phyloP scores from a whole-genome alignment of 2,113 vertebrate genomes.

The Centropus unirufus region DNA sequence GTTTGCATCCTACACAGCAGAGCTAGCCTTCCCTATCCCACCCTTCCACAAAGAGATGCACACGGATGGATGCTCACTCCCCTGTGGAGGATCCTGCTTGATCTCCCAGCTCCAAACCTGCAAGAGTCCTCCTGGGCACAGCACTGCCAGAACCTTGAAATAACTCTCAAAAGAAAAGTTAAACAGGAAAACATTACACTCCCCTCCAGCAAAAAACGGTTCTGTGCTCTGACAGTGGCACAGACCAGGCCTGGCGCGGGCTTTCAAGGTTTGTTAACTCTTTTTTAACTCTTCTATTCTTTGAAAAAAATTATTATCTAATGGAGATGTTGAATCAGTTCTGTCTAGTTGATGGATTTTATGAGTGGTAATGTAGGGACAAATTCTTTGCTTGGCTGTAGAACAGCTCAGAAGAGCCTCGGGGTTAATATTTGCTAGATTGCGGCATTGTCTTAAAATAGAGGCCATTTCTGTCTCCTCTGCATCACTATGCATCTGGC shows the following conservation, averaged over 20 bases:
- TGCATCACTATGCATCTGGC: slow-evolving; percentile 42
- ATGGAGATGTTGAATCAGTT: background rate
- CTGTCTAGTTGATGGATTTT: background rate
- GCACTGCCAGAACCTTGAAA: slow-evolving; percentile 53
- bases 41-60: slow-evolving; percentile 45
- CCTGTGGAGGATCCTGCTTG: slow-evolving; percentile 48
- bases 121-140: slow-evolving; percentile 49
- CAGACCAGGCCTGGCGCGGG: slow-evolving; percentile 40
- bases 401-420: background rate
- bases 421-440: background rate
- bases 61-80: slow-evolving; percentile 36
- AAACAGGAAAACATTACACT: slow-evolving; percentile 62
- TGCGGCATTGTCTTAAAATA: slow-evolving; percentile 1
- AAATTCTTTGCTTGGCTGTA: background rate
- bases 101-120: slow-evolving; percentile 58
- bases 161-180: slow-evolving; percentile 63
- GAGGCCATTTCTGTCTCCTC: slow-evolving; percentile 16
- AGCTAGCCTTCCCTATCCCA: slow-evolving; percentile 29
- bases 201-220: slow-evolving; percentile 63
- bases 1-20: slow-evolving; percentile 11
- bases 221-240: slow-evolving; percentile 54
- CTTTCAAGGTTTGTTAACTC: slow-evolving; percentile 62
- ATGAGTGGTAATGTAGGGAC: background rate
- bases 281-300: slow-evolving; percentile 20
- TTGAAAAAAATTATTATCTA: background rate